phyloP scores from a whole-genome alignment of 2,888 invertebrate genomes.

The Agrenia bidenticulata region DNA sequence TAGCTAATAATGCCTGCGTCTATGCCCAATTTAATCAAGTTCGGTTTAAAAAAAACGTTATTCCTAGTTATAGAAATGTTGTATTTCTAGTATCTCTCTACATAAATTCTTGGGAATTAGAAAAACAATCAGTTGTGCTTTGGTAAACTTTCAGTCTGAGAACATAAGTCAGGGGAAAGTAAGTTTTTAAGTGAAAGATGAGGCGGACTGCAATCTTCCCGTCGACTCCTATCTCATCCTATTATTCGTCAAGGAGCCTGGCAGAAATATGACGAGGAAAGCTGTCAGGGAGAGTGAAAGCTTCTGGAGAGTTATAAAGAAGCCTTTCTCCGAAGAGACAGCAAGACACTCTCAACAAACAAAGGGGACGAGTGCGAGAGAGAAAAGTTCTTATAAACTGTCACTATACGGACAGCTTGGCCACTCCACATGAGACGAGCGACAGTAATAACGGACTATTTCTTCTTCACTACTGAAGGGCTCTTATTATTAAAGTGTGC shows the following conservation, averaged over 20 bases:
- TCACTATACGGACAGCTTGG: conserved; percentile 13
- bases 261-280: conserved; percentile 33
- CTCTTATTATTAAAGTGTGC: no score
- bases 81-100: no score
- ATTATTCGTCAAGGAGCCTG: conserved; percentile 5
- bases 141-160: background rate
- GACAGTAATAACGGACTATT: no score
- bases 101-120: no score
- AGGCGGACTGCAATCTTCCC: conserved; percentile 5
- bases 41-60: no score
- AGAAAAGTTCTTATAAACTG: conserved; percentile 12
- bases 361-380: conserved; percentile 8
- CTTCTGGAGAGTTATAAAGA: conserved; percentile 14
- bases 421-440: no score
- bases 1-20: no score
- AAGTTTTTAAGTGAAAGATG: conserved; percentile 27
- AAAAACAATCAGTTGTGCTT: background rate
- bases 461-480: no score
- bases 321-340: conserved; percentile 15
- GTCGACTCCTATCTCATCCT: background rate
- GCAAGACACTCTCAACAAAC: conserved; percentile 21
- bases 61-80: no score
- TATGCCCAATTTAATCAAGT: no score
- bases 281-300: conserved; percentile 36
- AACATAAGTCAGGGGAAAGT: conserved; percentile 14